A percentile compares a stretch with the other conserved stretches of the same genome.
Evolutionary conservation across 1,140 invertebrate genomes (phyloP).

Genomic region (Hyles euphorbiae): DNA sequence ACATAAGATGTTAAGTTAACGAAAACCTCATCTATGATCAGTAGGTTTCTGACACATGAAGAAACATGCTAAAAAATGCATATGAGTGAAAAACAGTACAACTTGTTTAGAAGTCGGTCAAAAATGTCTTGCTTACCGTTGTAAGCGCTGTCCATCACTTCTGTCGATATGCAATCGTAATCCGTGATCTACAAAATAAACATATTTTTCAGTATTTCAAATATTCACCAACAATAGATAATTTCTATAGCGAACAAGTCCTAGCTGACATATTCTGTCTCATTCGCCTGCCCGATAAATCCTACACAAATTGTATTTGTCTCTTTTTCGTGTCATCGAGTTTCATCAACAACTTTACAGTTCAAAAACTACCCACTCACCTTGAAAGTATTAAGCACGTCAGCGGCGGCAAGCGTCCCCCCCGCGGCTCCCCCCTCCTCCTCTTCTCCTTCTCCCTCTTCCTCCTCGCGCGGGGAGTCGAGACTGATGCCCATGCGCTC

Average conservation of each 20-base stretch:
- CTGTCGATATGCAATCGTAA: slow-evolving; percentile 60
- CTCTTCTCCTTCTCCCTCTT: slow-evolving; percentile 51
- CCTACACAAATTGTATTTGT: too few species aligned
- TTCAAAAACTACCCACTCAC: slow-evolving; percentile 16
- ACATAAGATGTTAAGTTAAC: too few species aligned
- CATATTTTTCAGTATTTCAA: too few species aligned
- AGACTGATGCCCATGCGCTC: slow-evolving; percentile 64
- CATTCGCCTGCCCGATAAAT: too few species aligned
- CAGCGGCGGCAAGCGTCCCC: slow-evolving; percentile 52
- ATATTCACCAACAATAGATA: too few species aligned
- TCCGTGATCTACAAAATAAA: slow-evolving; percentile 24
- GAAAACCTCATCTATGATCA: too few species aligned
- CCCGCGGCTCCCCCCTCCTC: slow-evolving; percentile 40
- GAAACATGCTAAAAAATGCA: background rate
- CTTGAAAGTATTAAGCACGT: slow-evolving; percentile 58
- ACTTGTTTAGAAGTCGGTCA: background rate
- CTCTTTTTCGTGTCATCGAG: too few species aligned
- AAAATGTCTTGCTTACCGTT: slow-evolving; percentile 36
- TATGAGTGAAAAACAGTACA: too few species aligned
- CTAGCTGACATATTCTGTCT: too few species aligned
- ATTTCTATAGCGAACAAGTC: too few species aligned
- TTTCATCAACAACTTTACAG: too few species aligned
- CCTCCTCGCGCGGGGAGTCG: slow-evolving; percentile 38
- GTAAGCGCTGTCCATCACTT: slow-evolving; percentile 49
- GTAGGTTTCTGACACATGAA: too few species aligned